Evolutionary conservation across 1,140 invertebrate genomes (phyloP), one percentile per base, ranked within the genome.

Genomic region (Bombus polaris): DNA sequence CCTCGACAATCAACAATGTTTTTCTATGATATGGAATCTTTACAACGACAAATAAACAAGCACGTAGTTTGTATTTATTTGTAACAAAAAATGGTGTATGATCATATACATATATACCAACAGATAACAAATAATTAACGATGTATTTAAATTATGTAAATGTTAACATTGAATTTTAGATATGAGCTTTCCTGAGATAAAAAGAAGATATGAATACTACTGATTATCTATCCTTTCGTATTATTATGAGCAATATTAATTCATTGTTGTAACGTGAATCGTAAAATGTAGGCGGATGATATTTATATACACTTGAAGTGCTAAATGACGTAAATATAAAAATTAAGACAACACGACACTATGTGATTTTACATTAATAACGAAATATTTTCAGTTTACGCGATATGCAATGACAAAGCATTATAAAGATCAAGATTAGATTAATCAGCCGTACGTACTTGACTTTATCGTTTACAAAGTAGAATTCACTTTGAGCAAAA

Each of bases 401-500:
- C 3, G 6, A n/a, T 66, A 35, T 5, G 8, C 18, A 28, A 37
- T 77, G 82, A 83, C 53, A 78, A 22, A 12, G 44, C 44, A 53
- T 28, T 28, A 25, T 47, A 35, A 47, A 42, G 9, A 32, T 44
- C 22, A 25, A 57, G 82, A 84, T 84, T 84, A 84, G 82, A 84
- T 79, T 78, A 78, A 78, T 15, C 57, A 15, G 8, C 6, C 12
- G 5, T 22, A 70, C n/a, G 32, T 47, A 35, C 37, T 42, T n/a
- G n/a, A 2, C 44, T 35, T 66, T 75, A 71, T 78, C 75, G 5
- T 10, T 22, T 57, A 35, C 32, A 25, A 44, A 37, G 57, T 57
- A 13, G 37, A 70, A 47, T 32, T 53, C 32, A 18, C 37, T 76
- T 66, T 15, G 13, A 47, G 4, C 1, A 3, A 28, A 9, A 32